phyloP scores from a whole-genome alignment of 1,140 invertebrate species.

The roundworm (Caenorhabditis elegans) region DNA sequence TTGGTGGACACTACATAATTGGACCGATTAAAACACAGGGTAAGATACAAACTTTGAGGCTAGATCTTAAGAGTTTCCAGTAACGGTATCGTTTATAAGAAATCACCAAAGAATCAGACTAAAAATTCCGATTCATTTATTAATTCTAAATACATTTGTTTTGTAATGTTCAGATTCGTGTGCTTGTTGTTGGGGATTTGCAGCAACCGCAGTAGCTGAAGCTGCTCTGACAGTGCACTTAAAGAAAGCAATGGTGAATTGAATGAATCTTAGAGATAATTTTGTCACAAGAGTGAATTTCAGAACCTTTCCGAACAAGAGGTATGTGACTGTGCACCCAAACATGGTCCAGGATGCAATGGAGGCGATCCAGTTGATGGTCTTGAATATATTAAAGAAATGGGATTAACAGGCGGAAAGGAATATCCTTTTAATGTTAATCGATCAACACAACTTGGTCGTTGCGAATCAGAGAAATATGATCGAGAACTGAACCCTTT shows the following conservation, averaged over 20 bases:
- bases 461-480: not conserved
- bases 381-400: not conserved
- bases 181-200: not conserved
- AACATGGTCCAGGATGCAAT: not conserved
- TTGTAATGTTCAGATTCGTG: not conserved
- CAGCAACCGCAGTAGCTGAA: not conserved
- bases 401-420: not conserved
- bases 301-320: slow-evolving; percentile 2
- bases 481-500: not conserved
- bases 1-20: not conserved
- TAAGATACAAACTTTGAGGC: not conserved
- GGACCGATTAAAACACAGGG: not conserved
- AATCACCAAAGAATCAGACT: no score
- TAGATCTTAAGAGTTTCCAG: no score
- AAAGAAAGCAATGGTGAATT: not conserved
- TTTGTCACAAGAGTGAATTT: no score
- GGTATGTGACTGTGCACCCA: slow-evolving; percentile 1
- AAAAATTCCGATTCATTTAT: no score
- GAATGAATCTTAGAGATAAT: not conserved
- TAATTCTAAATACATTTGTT: no score
- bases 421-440: not conserved
- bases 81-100: no score
- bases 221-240: not conserved
- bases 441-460: not conserved
- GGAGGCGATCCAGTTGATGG: not conserved